These are phyloP conservation scores for Syngnathoides biaculeatus DNA, from an alignment of 2,113 vertebrate species.

Conservation along the genomic window DNA sequence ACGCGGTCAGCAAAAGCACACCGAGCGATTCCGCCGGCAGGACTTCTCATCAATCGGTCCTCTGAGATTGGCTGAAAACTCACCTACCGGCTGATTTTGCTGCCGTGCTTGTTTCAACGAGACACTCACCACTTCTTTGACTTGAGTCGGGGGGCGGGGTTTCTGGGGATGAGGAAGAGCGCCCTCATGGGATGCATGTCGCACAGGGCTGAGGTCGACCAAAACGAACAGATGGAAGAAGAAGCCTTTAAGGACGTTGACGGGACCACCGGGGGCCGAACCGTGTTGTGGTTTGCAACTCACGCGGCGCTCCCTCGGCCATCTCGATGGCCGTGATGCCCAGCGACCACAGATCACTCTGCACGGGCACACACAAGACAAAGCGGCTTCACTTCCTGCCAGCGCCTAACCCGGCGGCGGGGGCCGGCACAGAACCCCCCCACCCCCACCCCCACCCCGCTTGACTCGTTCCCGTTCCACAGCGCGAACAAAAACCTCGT, in stretches of 20 bases:
- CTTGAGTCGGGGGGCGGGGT: conserved; percentile 93
- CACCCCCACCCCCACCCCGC: no score
- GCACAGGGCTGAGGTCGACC: conserved; percentile 82
- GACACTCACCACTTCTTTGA: conserved; percentile 96
- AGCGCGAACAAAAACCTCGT: not conserved
- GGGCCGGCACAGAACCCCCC: no score
- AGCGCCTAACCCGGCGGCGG: no score
- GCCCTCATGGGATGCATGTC: conserved; percentile 99
- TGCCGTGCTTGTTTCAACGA: not conserved
- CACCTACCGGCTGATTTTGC: not conserved
- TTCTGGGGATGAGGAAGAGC: conserved; percentile 96
- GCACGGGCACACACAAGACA: conserved; percentile 50
- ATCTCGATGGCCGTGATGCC: conserved; percentile 98
- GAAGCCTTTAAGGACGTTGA: not conserved
- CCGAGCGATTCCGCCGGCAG: no score
- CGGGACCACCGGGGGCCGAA: not conserved
- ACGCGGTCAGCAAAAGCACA: no score
- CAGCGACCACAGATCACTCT: conserved; percentile 98
- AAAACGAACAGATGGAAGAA: not conserved
- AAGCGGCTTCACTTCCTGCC: conserved; percentile 31
- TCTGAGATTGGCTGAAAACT: no score
- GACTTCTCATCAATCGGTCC: no score
- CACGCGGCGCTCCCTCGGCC: conserved; percentile 98
- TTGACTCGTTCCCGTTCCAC: not conserved
- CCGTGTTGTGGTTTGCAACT: conserved; percentile 64